Evolutionary conservation across 2,888 invertebrate genomes (phyloP), one percentile per base, ranked within the genome.

Genomic region (Leptinotarsa peninsularis): DNA sequence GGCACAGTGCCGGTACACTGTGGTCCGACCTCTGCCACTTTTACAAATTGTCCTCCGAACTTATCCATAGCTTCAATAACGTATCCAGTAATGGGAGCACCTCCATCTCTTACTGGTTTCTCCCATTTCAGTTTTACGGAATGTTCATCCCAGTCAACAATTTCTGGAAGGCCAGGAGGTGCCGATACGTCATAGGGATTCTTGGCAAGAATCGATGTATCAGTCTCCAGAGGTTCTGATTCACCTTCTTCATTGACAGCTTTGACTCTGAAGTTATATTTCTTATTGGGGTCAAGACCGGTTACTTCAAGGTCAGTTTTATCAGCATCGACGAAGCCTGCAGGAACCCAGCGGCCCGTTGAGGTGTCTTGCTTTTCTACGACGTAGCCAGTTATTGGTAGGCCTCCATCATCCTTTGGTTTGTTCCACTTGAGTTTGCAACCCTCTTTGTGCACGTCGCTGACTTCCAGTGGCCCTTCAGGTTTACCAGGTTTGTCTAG

Each of bases 171-270:
- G n/a, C 97, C 97, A 74, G 97, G 97, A 2, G 96, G 92, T 1
- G 95, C 93, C 13, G 97, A 94, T 70, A 94, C 91, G 88, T 97
- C 98, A 89, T 93, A 99, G 23, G 99, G 99, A 92, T 99, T 99
- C 90, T 99, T 99, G 72, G 99, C 99, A 15, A 98, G 88, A 75
- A 95, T 95, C 0, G 96, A 93, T 52, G 93, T 92, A 83, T 97
- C 97, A 0, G 97, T 95, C 81, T 96, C 96, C 66, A 99, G 89
- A 7, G 98, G 98, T 84, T 98, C 98, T 0, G 98, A 98, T 88
- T 97, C 97, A 4, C 99, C 99, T 88, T 98, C 97, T 85, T 97
- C 97, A 88, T 99, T 99, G 14, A 97, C 93, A 10, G 99, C 99
- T 85, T 96, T 96, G 0, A 99, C 98, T 76, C 99, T 93, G 93